Base-by-base conservation (phyloP, 1,140 invertebrate species). In the Anastrepha obliqua region DNA sequence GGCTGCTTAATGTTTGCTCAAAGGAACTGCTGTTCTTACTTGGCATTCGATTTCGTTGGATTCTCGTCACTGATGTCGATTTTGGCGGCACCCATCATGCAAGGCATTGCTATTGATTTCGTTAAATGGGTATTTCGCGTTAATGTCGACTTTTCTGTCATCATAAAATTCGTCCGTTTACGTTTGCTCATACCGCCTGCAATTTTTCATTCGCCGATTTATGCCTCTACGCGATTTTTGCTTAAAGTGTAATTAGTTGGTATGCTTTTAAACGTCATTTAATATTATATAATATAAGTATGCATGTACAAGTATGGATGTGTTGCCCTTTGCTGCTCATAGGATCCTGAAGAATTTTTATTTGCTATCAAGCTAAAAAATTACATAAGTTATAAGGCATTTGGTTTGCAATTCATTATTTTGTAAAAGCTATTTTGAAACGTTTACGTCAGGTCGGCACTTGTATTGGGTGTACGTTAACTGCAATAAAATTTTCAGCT, bases 111-210 rank as follows among this genome's bases (percentile, higher is more conserved):
- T 47, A n/a, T 74, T 13, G 44, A 74, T 74, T 13, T 17, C 5
- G 42, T 51, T 17, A 42, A 47, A 47, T 39, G 70, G 47, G 17
- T 29, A 5, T 42, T 47, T 47, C 13, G 9, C 70, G 70, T 47
- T 47, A 74, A 74, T 42, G 39, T 74, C 11, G 44, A 42, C 70
- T 74, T 74, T 74, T 47, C 70, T 74, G 44, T 74, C 70, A 74
- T 74, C 70, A 51, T 74, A 74, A 74, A 74, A 74, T 47, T 51
- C n/a, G 70, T 74, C 47, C 42, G n/a, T 74, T 74, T 47, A 15
- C 39, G 1, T 74, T 74, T 74, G 70, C 70, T 74, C 44, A 47
- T 74, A 74, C 47, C 70, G 44, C 44, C 44, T 74, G 70, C 70
- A 47, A 74, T 74, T 74, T 47, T 74, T 15, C 44, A 47, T 17